Evolutionary conservation across 2,888 invertebrate genomes (phyloP), one percentile per base, ranked within the genome.

Genomic region (Ormyrus nitidulus): DNA sequence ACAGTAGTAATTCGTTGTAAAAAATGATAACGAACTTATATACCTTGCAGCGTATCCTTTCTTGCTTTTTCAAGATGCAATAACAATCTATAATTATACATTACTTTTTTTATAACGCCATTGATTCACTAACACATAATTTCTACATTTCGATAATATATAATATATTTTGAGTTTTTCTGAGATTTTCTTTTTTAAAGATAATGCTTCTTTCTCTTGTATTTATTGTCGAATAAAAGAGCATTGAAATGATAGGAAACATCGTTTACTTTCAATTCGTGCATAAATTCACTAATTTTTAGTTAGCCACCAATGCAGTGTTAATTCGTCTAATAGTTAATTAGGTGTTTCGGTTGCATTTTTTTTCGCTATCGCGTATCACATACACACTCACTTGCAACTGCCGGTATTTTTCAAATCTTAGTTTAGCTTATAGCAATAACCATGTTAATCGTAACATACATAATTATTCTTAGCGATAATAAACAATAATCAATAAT

Each of bases 211-310:
- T 58, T 69, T 56, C 48, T 56, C 19, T 53, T 34, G 48, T 34
- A 34, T 48, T 80, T 80, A 80, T 80, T 80, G 80, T 80, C 80
- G 80, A 80, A 76, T 76, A 68, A 80, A 75, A 65, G n/a, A 74
- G 66, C 65, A 46, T 51, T 44, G 44, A 71, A 71, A 9, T 53
- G 51, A 65, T 71, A 65, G 71, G 71, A 77, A 77, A 77, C 69
- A 53, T 64, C 34, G 34, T 53, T 76, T 54, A 62, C 48, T 62
- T 62, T 69, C 54, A 11, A 62, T 51, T 61, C 54, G 11, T 65
- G 11, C 70, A n/a, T 19, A 13, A 69, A 49, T 49, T 34, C 34
- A 34, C 19, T 9, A 65, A 46, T 62, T 62, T 10, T 10, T 58
- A 34, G 34, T 11, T 68, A 13, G 59, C 11, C 59, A 10, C 11